Base-by-base conservation (phyloP, 1,140 invertebrate genomes). In the Trichonephila inaurata region DNA sequence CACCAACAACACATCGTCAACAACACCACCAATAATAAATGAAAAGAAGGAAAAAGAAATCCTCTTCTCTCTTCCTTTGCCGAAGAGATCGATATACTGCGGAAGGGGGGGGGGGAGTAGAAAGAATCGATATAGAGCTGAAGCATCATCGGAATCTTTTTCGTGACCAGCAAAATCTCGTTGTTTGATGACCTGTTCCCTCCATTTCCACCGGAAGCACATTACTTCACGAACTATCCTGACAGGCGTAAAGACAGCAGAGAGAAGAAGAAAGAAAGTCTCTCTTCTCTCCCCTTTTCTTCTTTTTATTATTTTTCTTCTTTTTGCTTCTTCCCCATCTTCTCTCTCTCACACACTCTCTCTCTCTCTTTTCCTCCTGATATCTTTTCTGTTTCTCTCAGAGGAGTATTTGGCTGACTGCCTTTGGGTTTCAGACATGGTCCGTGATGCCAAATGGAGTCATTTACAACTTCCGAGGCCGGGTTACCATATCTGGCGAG, bases 151-250 rank as follows among this genome's bases (percentile, higher is more conserved):
- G 85, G 92, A 93, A 93, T 93, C 92, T 93, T 93, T 93, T 89
- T 93, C 92, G 92, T 88, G 92, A 93, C 86, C 85, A 88, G 92
- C 85, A 64, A 93, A 93, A 93, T 93, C 92, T 93, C 92, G 92
- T 93, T 93, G 92, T 93, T 93, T 93, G 92, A 93, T 93, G 92
- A 93, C 92, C 92, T 93, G 92, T 82, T 93, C 92, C 86, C 92
- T 93, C 92, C 92, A 93, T 93, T 93, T 93, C 92, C 92, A 93
- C 86, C 92, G 92, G 92, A 93, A 93, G 92, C 85, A 93, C 92
- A 93, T 93, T 93, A 93, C 92, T 93, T 81, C 85, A 60, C 92
- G 92, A 93, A 89, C 92, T 93, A 93, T 93, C 92, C 92, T 93
- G 92, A 93, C 92, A 93, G 92, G 92, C 92, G 92, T 88, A 93